Evolutionary conservation across 2,888 invertebrate species (phyloP), one percentile per base, ranked within the genome.

Genomic region (Agrilus biguttatus): DNA sequence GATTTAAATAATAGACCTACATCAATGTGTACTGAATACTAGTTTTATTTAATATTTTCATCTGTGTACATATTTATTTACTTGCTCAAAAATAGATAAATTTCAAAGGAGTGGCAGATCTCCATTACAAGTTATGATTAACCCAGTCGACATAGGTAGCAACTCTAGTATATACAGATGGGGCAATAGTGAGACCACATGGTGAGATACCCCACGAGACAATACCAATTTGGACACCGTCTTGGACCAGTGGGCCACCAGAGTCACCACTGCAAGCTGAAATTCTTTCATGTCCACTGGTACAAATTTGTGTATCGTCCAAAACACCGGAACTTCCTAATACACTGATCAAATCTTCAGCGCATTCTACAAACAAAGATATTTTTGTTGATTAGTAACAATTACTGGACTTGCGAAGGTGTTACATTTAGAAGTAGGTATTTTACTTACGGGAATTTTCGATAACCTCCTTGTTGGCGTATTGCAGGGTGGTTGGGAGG

Each of bases 141-240:
- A 28, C 10, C 28, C 28, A 28, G 10, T 28, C 4, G 10, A 2
- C 2, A 10, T 28, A 28, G 28, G 8, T 10, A 2, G 28, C 2
- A 8, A 73, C 71, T 49, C 71, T 71, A 0, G 72, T 72, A 49
- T 70, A 74, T 2, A 75, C 70, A 1, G 73, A 70, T 0, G 74
- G 74, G 3, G 71, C 69, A 5, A 70, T 71, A 42, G 53, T 58
- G 37, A 62, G 58, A 2, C 73, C 73, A 53, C 75, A 75, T 1
- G 74, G 74, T 1, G 61, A 59, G 2, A 69, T 55, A 1, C 73
- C 73, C 74, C 74, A 75, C 1, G 75, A 75, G 0, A 74, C 72
- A 2, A 75, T 56, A 23, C 76, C 76, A n/a, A 73, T 51, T 33
- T 72, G 51, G 5, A 46, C 46, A 13, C 46, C 46, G 33, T 61